A percentile compares a stretch with the other conserved stretches of the same genome.
Evolutionary conservation across 2,797 vertebrate species (phyloP).

Genomic region (Lates japonicus): DNA sequence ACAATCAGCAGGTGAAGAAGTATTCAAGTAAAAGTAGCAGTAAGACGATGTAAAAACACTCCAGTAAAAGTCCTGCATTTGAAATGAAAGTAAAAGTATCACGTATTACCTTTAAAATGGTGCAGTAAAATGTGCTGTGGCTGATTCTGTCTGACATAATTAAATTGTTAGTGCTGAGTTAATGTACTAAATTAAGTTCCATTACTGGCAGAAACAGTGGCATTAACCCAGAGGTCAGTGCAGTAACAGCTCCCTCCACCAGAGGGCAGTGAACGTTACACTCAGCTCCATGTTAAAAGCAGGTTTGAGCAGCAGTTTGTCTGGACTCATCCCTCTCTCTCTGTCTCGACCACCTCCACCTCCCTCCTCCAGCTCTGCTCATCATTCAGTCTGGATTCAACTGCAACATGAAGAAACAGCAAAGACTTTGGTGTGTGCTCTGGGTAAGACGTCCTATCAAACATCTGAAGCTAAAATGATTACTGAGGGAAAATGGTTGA

Average conservation of each 20-base stretch:
- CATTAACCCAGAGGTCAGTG: background rate
- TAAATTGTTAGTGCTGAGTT: too few species aligned
- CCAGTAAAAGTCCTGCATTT: too few species aligned
- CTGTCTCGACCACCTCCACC: background rate
- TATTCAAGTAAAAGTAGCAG: background rate
- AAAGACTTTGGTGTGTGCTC: conserved; percentile 20
- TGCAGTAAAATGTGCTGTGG: too few species aligned
- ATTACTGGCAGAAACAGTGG: too few species aligned
- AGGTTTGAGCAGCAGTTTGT: background rate
- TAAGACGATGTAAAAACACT: too few species aligned
- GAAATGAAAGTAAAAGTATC: background rate
- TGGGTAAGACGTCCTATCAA: conserved; percentile 51
- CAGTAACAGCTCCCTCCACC: conserved; percentile 14
- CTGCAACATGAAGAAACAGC: conserved; percentile 42
- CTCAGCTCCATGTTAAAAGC: background rate
- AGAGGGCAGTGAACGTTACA: conserved; percentile 18
- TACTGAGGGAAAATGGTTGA: background rate
- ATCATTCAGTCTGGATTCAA: background rate
- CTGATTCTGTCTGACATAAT: too few species aligned
- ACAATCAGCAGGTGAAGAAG: too few species aligned
- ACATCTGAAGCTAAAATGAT: background rate
- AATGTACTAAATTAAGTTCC: too few species aligned
- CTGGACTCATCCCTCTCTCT: background rate
- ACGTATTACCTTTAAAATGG: too few species aligned
- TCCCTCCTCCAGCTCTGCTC: conserved; percentile 1